Percentiles rank a stretch among this genome's conserved stretches.
These are phyloP conservation scores for Pantala flavescens DNA, from an alignment of 1,140 invertebrate species.

Conservation along the genomic window DNA sequence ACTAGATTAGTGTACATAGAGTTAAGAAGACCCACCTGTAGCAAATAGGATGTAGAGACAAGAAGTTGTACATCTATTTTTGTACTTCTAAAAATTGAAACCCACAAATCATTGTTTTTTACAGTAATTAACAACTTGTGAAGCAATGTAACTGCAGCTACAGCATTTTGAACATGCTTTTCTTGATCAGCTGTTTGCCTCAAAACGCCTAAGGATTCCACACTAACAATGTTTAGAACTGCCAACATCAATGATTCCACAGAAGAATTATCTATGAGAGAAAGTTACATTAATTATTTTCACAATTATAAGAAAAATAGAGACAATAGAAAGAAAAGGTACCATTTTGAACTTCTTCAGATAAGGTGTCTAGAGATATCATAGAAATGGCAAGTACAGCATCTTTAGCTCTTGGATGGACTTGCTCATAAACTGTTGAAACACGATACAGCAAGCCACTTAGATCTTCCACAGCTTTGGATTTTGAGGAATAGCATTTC, in stretches of 20 bases:
- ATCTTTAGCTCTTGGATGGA: not conserved
- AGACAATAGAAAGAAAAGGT: not conserved
- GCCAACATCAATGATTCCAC: not conserved
- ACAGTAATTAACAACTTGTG: not conserved
- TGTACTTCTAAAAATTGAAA: not conserved
- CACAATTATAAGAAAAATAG: not conserved
- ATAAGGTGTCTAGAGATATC: not conserved
- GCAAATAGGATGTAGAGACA: not conserved
- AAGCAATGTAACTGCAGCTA: not conserved
- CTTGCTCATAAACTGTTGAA: not conserved
- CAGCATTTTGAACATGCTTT: not conserved
- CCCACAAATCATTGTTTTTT: not conserved
- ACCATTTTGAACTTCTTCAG: not conserved
- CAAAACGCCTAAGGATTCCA: not conserved
- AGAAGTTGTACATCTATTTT: not conserved
- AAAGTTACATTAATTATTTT: not conserved
- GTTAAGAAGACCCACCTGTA: not conserved
- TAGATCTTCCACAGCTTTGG: not conserved
- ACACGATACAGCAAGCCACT: slow-evolving; percentile 4
- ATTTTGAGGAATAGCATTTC: not conserved
- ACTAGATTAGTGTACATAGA: too few species aligned
- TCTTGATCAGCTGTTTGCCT: not conserved
- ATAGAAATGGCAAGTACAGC: not conserved
- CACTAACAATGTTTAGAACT: not conserved
- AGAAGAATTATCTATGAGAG: not conserved